These are phyloP conservation scores for Triplophysa dalaica DNA, from an alignment of 2,113 vertebrate species.

Conservation along the genomic window DNA sequence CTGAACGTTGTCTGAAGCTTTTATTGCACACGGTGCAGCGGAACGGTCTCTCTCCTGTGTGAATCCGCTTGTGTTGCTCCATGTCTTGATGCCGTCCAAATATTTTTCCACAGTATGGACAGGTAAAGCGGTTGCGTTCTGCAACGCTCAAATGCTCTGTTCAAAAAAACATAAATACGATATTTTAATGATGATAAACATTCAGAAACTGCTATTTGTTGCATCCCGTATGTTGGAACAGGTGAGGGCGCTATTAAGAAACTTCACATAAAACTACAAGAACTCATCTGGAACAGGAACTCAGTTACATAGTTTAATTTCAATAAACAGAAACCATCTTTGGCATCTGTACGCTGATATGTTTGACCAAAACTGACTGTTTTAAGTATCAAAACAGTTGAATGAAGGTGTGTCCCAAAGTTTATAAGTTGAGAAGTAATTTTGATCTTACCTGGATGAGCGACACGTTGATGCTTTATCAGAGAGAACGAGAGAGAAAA, in stretches of 20 bases:
- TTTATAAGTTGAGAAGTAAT: background rate
- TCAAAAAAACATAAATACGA: background rate
- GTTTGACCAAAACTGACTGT: no score
- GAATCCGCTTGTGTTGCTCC: slow-evolving; percentile 39
- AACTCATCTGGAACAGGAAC: no score
- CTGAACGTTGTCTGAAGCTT: slow-evolving; percentile 40
- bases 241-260: background rate
- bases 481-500: slow-evolving; percentile 33
- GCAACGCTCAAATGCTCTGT: slow-evolving; percentile 27
- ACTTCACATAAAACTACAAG: no score
- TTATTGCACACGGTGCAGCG: slow-evolving; percentile 37
- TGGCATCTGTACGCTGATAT: no score
- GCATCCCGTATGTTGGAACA: background rate
- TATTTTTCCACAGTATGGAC: slow-evolving; percentile 34
- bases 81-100: slow-evolving; percentile 31
- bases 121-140: slow-evolving; percentile 31
- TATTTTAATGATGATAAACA: background rate
- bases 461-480: slow-evolving; percentile 32
- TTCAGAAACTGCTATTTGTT: background rate
- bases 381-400: no score
- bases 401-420: no score
- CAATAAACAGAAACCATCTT: no score
- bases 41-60: slow-evolving; percentile 47
- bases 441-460: slow-evolving; percentile 37
- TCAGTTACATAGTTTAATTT: no score